Percentiles rank a stretch among this genome's conserved stretches.
phyloP scores from a whole-genome alignment of 2,113 vertebrate genomes.

The Cephalopterus ornatus region DNA sequence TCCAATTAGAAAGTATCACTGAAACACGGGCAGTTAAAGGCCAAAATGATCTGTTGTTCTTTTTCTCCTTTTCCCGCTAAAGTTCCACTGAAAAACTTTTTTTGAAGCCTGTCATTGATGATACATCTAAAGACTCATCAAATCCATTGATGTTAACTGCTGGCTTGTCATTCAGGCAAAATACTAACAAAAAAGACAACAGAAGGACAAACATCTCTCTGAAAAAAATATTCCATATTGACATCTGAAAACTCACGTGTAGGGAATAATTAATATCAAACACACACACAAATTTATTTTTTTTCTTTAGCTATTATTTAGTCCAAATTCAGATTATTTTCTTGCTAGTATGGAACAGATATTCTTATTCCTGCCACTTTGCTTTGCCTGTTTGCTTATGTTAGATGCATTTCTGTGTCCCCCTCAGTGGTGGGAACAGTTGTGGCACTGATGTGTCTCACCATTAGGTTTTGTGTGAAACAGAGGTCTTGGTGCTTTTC shows the following conservation, averaged over 20 bases:
- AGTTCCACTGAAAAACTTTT: background rate
- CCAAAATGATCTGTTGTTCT: background rate
- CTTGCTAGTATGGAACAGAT: background rate
- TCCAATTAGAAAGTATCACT: background rate
- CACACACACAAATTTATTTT: background rate
- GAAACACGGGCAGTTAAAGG: background rate
- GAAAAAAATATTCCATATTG: background rate
- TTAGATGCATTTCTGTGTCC: background rate
- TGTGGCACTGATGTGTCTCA: background rate
- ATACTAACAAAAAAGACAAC: conserved; percentile 29
- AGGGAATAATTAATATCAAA: background rate
- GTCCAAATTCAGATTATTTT: background rate
- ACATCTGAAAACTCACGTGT: background rate
- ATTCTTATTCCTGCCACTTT: conserved; percentile 4
- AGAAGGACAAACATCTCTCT: background rate
- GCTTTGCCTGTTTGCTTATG: background rate
- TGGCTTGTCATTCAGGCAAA: conserved; percentile 11
- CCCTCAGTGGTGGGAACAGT: background rate
- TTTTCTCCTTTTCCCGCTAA: background rate
- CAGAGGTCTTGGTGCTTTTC: background rate
- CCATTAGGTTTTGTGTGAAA: background rate
- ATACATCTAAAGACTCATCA: background rate
- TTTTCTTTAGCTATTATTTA: background rate
- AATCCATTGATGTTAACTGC: conserved; percentile 17
- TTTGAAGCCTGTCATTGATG: background rate